Base-by-base conservation (phyloP, 2,888 invertebrate genomes). In the Drosophila anomelani region DNA sequence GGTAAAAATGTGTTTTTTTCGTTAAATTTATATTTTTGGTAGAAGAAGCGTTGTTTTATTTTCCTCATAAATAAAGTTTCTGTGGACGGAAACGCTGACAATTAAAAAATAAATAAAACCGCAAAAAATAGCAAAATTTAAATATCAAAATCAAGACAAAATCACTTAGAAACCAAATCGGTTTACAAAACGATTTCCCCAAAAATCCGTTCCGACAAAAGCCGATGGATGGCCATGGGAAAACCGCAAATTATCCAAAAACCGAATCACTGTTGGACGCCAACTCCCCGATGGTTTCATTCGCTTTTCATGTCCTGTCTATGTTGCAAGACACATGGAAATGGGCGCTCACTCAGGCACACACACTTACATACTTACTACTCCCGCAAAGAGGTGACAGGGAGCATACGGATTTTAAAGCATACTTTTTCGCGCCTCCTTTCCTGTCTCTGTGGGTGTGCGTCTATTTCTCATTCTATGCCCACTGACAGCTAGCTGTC, bases 351-450 rank as follows among this genome's bases (percentile, higher is more conserved):
- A 46, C 44, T 41, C 74, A 69, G 32, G 43, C 70, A 64, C 62
- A 51, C 39, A 46, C 10, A 51, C 46, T 38, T 47, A 72, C 57
- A 60, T 34, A 49, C 41, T 9, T 9, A 5, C n/a, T 32, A 41
- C 55, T 54, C 32, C 61, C 38, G 58, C 36, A 46, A 26, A 49
- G 47, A 74, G 46, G 53, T 74, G 54, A 57, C 60, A 57, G 51
- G n/a, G 29, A 54, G 47, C 72, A 79, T 66, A 70, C 74, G 63
- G 57, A 70, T 87, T 87, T 81, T 67, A 60, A 78, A 88, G 88
- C 83, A 82, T 73, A 82, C 80, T 82, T 88, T 84, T 88, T 39
- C 67, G 88, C 78, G 86, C 62, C 36, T 54, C 69, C 56, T 29
- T 41, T 55, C 46, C 66, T 59, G 56, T 36, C 62, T 58, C 46